Conservation (phyloP, 92 coral and sea anemone genomes). For the Galaxea fascicularis region DNA sequence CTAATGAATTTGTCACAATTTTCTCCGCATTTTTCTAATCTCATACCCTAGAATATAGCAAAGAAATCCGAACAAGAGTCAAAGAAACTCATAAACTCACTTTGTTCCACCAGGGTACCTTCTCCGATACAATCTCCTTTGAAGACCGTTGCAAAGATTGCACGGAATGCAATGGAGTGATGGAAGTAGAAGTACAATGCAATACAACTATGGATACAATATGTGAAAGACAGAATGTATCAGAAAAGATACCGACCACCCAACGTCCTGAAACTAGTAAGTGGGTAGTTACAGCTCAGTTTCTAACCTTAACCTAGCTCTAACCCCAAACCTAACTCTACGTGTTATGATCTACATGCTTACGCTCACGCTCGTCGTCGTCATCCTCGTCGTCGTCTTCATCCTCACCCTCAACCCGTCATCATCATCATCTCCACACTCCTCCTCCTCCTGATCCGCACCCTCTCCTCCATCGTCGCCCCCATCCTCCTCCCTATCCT, state of each 20-base stretch:
- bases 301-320: neutral
- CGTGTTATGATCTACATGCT: too few species aligned
- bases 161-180: neutral
- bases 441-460: too few species aligned
- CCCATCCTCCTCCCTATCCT: too few species aligned
- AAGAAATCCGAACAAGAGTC: too few species aligned
- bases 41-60: too few species aligned
- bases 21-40: too few species aligned
- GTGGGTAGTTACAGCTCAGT: neutral
- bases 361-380: too few species aligned
- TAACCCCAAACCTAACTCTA: too few species aligned
- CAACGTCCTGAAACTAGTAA: neutral
- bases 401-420: too few species aligned
- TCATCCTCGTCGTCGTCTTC: neutral
- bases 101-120: slow-evolving; percentile 5
- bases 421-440: too few species aligned
- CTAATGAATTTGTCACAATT: too few species aligned
- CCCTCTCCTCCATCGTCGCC: too few species aligned
- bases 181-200: neutral
- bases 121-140: neutral
- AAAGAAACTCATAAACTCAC: neutral
- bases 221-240: neutral
- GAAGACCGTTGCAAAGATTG: neutral
- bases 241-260: neutral
- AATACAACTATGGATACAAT: slow-evolving; percentile 18